These are phyloP conservation scores for Bombus haemorrhoidalis DNA, from an alignment of 1,140 invertebrate species.

Conservation along the genomic window DNA sequence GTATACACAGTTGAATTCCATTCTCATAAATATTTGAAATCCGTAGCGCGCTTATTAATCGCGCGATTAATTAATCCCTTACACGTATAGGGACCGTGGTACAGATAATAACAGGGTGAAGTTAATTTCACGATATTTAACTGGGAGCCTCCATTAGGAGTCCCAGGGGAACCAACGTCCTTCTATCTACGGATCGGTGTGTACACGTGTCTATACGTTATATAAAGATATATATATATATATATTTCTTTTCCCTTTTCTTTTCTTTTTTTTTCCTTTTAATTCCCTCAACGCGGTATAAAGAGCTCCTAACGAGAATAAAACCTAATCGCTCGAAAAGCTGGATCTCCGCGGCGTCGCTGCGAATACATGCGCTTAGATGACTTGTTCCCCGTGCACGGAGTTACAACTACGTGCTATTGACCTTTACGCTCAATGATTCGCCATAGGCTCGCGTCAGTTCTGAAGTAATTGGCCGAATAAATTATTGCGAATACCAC, in stretches of 20 bases:
- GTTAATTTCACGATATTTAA: conserved; percentile 39
- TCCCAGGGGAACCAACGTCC: conserved; percentile 2
- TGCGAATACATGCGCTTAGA: conserved; percentile 32
- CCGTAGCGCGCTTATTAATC: conserved; percentile 52
- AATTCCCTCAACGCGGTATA: too few species aligned
- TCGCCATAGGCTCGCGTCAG: conserved; percentile 52
- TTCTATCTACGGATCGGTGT: neutral
- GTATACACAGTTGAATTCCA: conserved; percentile 28
- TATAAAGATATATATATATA: conserved; percentile 1
- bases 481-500: conserved; percentile 53
- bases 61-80: conserved; percentile 52
- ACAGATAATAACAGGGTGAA: conserved; percentile 46
- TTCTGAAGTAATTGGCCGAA: conserved; percentile 59
- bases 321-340: conserved; percentile 38
- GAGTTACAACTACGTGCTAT: conserved; percentile 58
- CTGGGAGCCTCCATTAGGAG: conserved; percentile 7
- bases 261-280: too few species aligned
- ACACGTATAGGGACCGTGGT: conserved; percentile 24
- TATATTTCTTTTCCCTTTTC: neutral
- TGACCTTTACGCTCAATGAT: conserved; percentile 65
- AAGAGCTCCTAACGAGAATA: conserved; percentile 14
- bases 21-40: conserved; percentile 57
- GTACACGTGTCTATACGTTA: neutral
- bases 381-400: conserved; percentile 40
- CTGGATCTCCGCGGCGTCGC: conserved; percentile 5